Evolutionary conservation across 1,140 invertebrate species (phyloP).

Genomic region (Anadara kagoshimensis): DNA sequence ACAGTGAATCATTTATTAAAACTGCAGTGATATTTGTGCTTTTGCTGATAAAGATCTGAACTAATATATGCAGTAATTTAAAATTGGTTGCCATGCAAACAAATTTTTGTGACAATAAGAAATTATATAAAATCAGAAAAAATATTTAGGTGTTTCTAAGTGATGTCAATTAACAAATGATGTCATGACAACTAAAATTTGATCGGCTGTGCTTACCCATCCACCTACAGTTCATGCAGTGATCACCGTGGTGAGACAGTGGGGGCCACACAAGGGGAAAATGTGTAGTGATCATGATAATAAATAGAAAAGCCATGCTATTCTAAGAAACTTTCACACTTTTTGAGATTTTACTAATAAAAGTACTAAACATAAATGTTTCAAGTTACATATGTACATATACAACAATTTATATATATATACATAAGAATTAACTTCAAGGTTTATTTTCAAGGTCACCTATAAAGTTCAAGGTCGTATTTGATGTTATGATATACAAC

Average conservation of each 20-base stretch:
- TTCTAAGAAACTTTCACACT: too few species aligned
- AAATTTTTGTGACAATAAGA: background rate
- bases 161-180: background rate
- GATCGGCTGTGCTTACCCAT: conserved; percentile 11
- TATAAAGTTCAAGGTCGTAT: background rate
- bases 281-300: too few species aligned
- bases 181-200: background rate
- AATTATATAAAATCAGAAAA: background rate
- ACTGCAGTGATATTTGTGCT: background rate
- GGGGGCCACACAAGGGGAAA: too few species aligned
- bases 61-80: background rate
- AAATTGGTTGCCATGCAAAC: background rate
- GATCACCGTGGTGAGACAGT: too few species aligned
- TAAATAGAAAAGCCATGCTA: too few species aligned
- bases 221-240: background rate
- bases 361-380: background rate
- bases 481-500: background rate
- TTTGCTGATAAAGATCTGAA: background rate
- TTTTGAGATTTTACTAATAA: background rate
- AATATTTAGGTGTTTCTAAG: background rate
- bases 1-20: too few species aligned
- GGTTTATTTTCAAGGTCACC: background rate
- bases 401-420: background rate
- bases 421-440: background rate
- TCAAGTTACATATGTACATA: background rate